Evolutionary conservation across 2,113 vertebrate genomes (phyloP), one percentile per base, ranked within the genome.

Genomic region (Lophura nycthemera): DNA sequence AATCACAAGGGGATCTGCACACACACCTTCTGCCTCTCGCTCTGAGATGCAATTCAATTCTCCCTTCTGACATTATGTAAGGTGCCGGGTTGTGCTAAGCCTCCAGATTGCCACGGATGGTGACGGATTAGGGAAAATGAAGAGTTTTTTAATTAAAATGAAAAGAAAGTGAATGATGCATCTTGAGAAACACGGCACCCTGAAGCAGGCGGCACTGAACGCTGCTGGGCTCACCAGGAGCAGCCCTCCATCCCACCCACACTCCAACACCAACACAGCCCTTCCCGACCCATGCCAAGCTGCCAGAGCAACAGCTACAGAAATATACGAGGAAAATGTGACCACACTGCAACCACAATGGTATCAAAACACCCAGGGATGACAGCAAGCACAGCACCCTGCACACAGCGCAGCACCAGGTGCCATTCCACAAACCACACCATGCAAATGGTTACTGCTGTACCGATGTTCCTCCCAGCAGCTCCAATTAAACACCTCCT

Each of bases 61-160:
- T 75, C 87, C 30, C 81, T 70, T 92, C 84, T 63, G 77, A 79
- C 47, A 90, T 95, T 90, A 95, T 14, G 6, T 45, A 73, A 47
- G 71, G 64, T 88, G 90, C 52, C 60, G 65, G 29, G n/a, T 83
- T 82, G 45, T 66, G 71, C 61, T 40, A 63, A 48, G 84, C 43
- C 72, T 91, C 80, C 43, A 76, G 56, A 50, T 38, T 94, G 78
- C 32, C 59, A 75, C 9, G 13, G 66, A 88, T 54, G 57, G 71
- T 25, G 67, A 27, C 0, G 3, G 5, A 59, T 9, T 24, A 24
- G 52, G 80, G 38, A 85, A 89, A 78, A 93, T 67, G 20, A 85
- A 88, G 71, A 43, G 15, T 43, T 43, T 15, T 43, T 16, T 43
- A 15, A 43, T 16, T 43, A 17, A 43, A 43, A 43, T 43, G 15